Percentiles rank a stretch among this genome's conserved stretches.
These are phyloP conservation scores for Alectoris magna DNA, from an alignment of 2,797 vertebrate genomes.

Conservation along the genomic window DNA sequence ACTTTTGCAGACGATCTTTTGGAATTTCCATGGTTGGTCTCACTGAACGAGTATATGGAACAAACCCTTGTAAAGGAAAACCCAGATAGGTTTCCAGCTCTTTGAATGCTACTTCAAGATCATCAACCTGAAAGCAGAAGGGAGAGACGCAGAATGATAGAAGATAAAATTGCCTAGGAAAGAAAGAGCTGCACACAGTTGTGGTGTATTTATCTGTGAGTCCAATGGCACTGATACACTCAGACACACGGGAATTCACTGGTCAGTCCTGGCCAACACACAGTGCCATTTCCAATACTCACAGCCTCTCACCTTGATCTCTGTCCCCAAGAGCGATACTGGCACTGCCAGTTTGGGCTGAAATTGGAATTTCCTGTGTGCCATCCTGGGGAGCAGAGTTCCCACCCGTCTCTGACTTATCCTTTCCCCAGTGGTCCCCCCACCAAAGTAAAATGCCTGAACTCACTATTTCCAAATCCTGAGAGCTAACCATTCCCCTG, in stretches of 20 bases:
- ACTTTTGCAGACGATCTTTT: conserved; percentile 74
- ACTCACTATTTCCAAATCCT: background rate
- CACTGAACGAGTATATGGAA: conserved; percentile 73
- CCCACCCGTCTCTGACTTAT: background rate
- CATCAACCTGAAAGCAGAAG: conserved; percentile 75
- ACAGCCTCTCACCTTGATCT: background rate
- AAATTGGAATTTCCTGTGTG: background rate
- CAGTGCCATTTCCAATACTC: background rate
- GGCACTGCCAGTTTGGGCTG: background rate
- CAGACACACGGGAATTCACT: background rate
- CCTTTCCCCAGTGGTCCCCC: background rate
- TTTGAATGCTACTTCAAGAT: conserved; percentile 74
- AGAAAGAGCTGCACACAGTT: background rate
- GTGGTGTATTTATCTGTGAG: background rate
- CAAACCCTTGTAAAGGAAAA: conserved; percentile 72
- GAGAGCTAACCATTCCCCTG: background rate
- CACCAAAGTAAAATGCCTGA: background rate
- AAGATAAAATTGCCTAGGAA: background rate
- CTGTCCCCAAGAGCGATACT: no score
- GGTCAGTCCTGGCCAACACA: background rate
- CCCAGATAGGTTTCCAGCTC: conserved; percentile 80
- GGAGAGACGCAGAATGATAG: background rate
- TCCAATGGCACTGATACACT: background rate
- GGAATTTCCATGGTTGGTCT: conserved; percentile 77
- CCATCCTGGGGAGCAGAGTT: background rate